Conservation (phyloP, 2,113 vertebrate genomes). For the Pipa parva region DNA sequence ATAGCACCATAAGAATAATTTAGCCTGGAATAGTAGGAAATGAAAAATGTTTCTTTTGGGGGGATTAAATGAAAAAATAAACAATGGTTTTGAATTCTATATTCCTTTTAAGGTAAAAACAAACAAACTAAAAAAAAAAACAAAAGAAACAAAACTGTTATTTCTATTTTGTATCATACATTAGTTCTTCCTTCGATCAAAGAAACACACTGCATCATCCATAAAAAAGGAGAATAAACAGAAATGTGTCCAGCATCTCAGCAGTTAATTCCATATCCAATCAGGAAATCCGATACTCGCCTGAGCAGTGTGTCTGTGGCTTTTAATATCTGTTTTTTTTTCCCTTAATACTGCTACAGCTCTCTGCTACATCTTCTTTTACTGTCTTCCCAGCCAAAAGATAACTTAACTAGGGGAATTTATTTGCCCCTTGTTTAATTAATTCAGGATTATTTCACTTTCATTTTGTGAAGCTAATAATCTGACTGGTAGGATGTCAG, state of each 20-base stretch:
- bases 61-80: no score
- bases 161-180: no score
- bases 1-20: no score
- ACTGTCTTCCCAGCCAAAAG: slow-evolving; percentile 55
- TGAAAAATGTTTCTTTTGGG: no score
- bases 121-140: no score
- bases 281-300: not conserved
- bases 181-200: no score
- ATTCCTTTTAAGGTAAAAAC: no score
- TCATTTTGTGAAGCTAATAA: slow-evolving; percentile 70
- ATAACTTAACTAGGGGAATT: slow-evolving; percentile 63
- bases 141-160: no score
- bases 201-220: no score
- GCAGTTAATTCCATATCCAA: not conserved
- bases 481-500: slow-evolving; percentile 66
- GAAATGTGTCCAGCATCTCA: not conserved
- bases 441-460: slow-evolving; percentile 74
- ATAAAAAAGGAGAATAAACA: no score
- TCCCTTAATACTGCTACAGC: not conserved
- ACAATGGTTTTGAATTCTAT: no score
- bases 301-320: not conserved
- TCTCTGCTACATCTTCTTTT: slow-evolving; percentile 7
- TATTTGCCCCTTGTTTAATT: slow-evolving; percentile 70
- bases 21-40: no score
- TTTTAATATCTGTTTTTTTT: not conserved